Conservation (phyloP, 2,113 vertebrate genomes). For the Gavia stellata region DNA sequence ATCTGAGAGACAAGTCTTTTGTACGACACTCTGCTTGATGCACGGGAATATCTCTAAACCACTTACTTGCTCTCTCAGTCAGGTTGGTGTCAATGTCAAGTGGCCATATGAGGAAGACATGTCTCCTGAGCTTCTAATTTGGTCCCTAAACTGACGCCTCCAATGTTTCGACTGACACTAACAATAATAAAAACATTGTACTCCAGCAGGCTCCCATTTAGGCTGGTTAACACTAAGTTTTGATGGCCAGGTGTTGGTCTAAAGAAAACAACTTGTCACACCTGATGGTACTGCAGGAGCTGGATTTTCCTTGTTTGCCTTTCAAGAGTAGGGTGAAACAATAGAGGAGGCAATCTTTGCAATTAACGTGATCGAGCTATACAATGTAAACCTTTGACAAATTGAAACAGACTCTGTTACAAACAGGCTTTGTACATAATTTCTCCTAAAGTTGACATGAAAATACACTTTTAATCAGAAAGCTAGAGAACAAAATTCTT, state of each 20-base stretch:
- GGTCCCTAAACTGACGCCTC: background rate
- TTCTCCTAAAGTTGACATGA: slow-evolving; percentile 35
- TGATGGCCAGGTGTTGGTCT: background rate
- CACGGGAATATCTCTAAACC: background rate
- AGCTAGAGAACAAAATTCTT: slow-evolving; percentile 62
- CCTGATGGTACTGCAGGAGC: background rate
- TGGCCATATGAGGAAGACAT: background rate
- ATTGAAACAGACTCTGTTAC: slow-evolving; percentile 32
- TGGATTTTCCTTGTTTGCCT: background rate
- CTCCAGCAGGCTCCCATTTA: background rate
- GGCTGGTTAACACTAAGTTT: background rate
- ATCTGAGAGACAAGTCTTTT: background rate
- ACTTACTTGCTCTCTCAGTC: background rate
- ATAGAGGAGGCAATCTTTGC: background rate
- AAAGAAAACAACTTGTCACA: background rate
- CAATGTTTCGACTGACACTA: background rate
- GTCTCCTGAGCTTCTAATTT: background rate
- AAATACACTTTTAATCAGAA: slow-evolving; percentile 67
- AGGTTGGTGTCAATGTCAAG: background rate
- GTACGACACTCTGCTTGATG: background rate
- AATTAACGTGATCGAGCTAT: slow-evolving; percentile 28
- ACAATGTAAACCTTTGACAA: slow-evolving; percentile 28
- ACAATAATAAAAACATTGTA: background rate
- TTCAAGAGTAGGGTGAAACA: background rate
- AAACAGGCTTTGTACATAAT: slow-evolving; percentile 51